Conservation (phyloP, 2,797 vertebrate species). For the Crotalus adamanteus region DNA sequence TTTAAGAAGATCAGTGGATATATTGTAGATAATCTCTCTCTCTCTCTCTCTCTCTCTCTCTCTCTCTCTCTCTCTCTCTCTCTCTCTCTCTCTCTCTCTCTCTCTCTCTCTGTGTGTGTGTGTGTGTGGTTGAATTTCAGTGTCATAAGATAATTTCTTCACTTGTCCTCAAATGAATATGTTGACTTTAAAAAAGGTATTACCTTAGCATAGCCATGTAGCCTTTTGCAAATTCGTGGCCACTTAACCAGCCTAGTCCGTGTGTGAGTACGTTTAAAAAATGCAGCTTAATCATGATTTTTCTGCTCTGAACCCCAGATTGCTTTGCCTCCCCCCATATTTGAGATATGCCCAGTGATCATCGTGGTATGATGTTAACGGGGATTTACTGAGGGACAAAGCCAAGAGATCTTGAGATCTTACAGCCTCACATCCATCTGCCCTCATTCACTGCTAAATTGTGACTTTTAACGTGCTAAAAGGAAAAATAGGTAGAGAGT, state of each 20-base stretch:
- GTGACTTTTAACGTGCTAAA: not conserved
- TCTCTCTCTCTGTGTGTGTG: not conserved
- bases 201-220: not conserved
- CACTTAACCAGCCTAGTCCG: not conserved
- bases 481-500: not conserved
- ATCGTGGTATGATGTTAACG: not conserved
- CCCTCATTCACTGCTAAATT: not conserved
- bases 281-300: not conserved
- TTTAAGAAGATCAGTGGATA: slow-evolving; percentile 48
- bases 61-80: too few species aligned
- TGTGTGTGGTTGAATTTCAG: slow-evolving; percentile 34
- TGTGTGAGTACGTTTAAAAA: not conserved
- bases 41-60: too few species aligned
- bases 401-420: not conserved
- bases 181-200: slow-evolving; percentile 47
- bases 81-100: too few species aligned
- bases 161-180: slow-evolving; percentile 48
- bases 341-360: not conserved
- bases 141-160: slow-evolving; percentile 35
- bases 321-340: not conserved
- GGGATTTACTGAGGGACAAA: not conserved
- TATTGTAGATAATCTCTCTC: not conserved
- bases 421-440: not conserved
- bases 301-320: not conserved
- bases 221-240: not conserved